Conservation (phyloP, 2,888 invertebrate genomes). For the Apodemia mormo region DNA sequence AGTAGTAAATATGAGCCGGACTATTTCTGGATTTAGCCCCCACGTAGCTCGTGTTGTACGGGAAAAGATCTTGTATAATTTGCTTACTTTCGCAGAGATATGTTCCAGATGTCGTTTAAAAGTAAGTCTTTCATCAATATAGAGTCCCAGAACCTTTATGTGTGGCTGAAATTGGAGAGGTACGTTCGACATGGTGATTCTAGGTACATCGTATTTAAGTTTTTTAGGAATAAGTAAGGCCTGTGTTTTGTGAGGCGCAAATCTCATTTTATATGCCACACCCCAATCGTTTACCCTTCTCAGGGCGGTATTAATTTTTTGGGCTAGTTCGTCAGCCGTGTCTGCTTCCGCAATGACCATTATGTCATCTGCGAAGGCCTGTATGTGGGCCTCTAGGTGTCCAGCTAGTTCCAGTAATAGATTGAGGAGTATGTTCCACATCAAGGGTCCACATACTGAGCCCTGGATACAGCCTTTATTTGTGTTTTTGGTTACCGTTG, state of each 20-base stretch:
- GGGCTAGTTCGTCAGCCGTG: constrained; percentile 13
- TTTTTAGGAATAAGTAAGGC: constrained; percentile 27
- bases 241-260: constrained; percentile 32
- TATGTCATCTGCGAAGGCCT: constrained; percentile 34
- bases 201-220: constrained; percentile 25
- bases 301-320: constrained; percentile 16
- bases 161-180: neutral
- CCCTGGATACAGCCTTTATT: no score
- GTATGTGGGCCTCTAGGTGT: neutral
- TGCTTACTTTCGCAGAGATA: no score
- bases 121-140: neutral
- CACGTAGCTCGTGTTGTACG: no score
- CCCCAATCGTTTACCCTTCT: constrained; percentile 28
- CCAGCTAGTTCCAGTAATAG: no score
- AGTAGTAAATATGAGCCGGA: neutral
- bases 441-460: no score
- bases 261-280: constrained; percentile 29
- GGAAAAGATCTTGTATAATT: no score
- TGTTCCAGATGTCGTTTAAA: no score
- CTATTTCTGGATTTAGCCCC: neutral
- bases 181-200: neutral
- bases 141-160: neutral
- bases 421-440: no score
- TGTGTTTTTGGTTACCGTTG: no score
- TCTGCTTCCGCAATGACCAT: constrained; percentile 21